Conservation (phyloP, 2,113 vertebrate species). For the Phylloscopus whistleri region DNA sequence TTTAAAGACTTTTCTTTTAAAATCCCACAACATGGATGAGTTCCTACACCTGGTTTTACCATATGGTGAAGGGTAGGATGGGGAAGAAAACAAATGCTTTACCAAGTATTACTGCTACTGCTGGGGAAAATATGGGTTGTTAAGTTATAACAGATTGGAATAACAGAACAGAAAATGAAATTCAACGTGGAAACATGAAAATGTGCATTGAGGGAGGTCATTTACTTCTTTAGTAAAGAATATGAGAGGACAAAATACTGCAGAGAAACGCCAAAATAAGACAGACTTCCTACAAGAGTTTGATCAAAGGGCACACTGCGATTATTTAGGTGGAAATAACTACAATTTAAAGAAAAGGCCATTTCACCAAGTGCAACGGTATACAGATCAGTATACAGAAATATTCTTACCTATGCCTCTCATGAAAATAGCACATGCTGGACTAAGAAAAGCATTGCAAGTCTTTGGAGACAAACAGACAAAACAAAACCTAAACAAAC, state of each 20-base stretch:
- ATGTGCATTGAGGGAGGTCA: fast-evolving
- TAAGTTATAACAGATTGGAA: not conserved
- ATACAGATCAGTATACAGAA: not conserved
- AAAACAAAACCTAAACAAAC: not conserved
- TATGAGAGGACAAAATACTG: not conserved
- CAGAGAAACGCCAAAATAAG: not conserved
- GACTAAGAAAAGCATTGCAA: not conserved
- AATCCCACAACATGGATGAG: not conserved
- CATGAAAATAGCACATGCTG: not conserved
- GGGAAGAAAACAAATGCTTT: not conserved
- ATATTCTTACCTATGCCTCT: not conserved
- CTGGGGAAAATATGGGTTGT: not conserved
- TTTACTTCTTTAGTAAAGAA: not conserved
- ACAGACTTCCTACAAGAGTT: not conserved
- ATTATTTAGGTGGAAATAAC: not conserved
- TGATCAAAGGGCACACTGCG: not conserved
- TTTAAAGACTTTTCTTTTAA: not conserved
- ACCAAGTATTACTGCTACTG: not conserved
- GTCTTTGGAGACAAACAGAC: not conserved
- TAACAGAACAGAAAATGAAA: not conserved
- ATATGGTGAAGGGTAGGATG: not conserved
- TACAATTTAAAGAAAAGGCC: not conserved
- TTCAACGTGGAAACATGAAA: not conserved
- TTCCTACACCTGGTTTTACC: not conserved
- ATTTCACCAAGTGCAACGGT: not conserved